Evolutionary conservation across 2,113 vertebrate species (phyloP).

Genomic region (Peromyscus californicus): DNA sequence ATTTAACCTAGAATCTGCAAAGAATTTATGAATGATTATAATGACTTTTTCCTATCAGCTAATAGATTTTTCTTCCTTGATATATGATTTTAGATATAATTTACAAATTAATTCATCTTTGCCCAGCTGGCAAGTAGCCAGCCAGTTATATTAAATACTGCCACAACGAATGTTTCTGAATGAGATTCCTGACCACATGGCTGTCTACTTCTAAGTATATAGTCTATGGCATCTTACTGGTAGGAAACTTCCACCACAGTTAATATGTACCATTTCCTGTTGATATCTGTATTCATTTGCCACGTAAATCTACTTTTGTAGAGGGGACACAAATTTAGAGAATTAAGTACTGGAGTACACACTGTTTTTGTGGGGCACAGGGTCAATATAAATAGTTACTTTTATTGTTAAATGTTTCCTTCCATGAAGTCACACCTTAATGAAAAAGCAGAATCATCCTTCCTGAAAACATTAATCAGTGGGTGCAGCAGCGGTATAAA

Average conservation of each 20-base stretch:
- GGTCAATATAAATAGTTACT: not conserved
- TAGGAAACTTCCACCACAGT: not conserved
- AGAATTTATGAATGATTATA: conserved; percentile 31
- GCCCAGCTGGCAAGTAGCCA: not conserved
- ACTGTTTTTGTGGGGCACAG: not conserved
- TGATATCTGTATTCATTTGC: not conserved
- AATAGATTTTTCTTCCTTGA: not conserved
- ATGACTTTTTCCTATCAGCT: not conserved
- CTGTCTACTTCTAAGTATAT: not conserved
- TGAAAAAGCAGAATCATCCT: conserved; percentile 47
- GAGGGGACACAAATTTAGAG: not conserved
- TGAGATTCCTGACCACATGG: not conserved
- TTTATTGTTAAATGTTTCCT: not conserved
- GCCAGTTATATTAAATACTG: not conserved
- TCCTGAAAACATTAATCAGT: conserved; percentile 41
- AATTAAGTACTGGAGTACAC: not conserved
- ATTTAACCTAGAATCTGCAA: conserved; percentile 34
- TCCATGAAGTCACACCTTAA: conserved; percentile 47
- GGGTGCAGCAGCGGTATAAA: too few species aligned
- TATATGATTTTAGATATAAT: conserved; percentile 23
- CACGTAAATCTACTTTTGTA: not conserved
- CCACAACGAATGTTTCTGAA: not conserved
- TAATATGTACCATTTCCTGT: not conserved
- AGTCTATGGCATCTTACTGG: too few species aligned
- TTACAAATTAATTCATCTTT: not conserved